phyloP scores from a whole-genome alignment of 2,888 invertebrate genomes.

The Agonopterix arenella region DNA sequence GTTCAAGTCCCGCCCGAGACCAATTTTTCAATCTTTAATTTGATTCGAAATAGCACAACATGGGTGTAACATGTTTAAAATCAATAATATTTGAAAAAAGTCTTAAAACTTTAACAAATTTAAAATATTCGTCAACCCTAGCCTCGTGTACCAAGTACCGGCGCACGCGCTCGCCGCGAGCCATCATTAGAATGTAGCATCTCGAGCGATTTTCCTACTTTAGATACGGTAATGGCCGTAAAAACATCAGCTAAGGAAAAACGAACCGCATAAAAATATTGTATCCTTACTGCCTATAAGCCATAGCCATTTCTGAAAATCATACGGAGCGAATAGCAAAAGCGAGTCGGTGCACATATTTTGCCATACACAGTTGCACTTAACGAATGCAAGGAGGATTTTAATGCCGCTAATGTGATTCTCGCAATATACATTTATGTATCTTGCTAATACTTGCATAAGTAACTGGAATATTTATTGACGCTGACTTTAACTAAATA shows the following conservation, averaged over 20 bases:
- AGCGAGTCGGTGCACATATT: constrained; percentile 66
- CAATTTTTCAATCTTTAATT: too few species aligned
- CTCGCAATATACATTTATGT: constrained; percentile 61
- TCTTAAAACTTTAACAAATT: neutral
- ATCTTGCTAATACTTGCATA: constrained; percentile 42
- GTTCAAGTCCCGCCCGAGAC: too few species aligned
- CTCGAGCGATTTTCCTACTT: constrained; percentile 73
- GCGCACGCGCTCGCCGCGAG: constrained; percentile 60
- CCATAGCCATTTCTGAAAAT: constrained; percentile 73
- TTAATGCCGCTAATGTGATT: constrained; percentile 69
- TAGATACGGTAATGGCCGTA: constrained; percentile 68
- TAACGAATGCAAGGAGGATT: constrained; percentile 72
- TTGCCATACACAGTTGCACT: constrained; percentile 61
- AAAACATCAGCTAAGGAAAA: constrained; percentile 66
- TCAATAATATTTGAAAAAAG: too few species aligned
- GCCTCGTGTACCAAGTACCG: constrained; percentile 37
- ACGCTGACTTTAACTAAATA: too few species aligned
- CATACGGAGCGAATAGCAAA: constrained; percentile 67
- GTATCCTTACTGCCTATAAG: constrained; percentile 68
- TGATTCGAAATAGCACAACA: too few species aligned
- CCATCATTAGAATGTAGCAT: constrained; percentile 73
- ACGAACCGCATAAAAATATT: constrained; percentile 72
- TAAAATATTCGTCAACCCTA: constrained; percentile 39
- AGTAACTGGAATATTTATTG: constrained; percentile 20
- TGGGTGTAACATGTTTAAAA: too few species aligned